A percentile compares a stretch with the other conserved stretches of the same genome.
Evolutionary conservation across 2,113 vertebrate genomes (phyloP).

Genomic region (Dipodomys ordii): DNA sequence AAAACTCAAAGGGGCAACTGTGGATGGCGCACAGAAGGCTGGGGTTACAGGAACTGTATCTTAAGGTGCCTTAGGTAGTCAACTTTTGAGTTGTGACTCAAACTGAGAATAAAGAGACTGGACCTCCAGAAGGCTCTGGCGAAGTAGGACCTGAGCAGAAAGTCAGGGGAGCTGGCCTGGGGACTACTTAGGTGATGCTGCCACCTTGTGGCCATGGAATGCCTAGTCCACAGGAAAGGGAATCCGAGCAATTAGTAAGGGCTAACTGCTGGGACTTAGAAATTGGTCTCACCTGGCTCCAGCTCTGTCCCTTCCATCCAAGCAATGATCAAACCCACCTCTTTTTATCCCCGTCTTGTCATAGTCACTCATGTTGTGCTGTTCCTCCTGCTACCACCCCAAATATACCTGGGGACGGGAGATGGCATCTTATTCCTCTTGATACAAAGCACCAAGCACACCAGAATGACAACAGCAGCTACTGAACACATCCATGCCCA

Average conservation of each 20-base stretch:
- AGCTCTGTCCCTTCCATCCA: neutral
- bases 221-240: neutral
- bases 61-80: neutral
- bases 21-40: neutral
- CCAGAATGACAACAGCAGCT: neutral
- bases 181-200: constrained; percentile 57
- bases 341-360: neutral
- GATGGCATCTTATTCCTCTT: neutral
- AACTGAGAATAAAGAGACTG: neutral
- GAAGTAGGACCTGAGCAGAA: too few species aligned
- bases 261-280: neutral
- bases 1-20: neutral
- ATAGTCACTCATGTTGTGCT: neutral
- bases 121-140: neutral
- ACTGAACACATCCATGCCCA: neutral
- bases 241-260: neutral
- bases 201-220: constrained; percentile 82
- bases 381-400: neutral
- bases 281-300: neutral
- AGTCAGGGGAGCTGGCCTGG: neutral
- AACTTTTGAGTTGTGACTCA: neutral
- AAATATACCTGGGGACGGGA: neutral
- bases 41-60: neutral
- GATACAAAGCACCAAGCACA: neutral
- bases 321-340: neutral